phyloP scores from a whole-genome alignment of 2,888 invertebrate genomes.

The Strigamia transsilvanica region DNA sequence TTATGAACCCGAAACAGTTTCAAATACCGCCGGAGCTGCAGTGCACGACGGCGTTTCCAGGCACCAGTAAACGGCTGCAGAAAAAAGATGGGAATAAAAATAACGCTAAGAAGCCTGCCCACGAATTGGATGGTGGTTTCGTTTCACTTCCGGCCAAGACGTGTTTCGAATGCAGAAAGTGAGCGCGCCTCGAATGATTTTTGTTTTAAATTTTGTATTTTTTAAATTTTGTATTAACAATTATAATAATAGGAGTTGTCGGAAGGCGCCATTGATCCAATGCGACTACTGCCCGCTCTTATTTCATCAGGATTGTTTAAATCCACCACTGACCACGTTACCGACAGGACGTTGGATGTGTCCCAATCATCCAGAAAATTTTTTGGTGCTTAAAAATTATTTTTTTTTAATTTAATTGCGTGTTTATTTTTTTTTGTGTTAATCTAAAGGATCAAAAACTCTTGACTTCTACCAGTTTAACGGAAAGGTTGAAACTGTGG shows the following conservation, averaged over 20 bases:
- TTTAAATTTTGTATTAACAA: neutral
- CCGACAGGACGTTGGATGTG: conserved; percentile 97
- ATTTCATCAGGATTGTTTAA: conserved; percentile 92
- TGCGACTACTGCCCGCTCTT: conserved; percentile 93
- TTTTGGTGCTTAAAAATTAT: conserved; percentile 60
- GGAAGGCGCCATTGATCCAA: conserved; percentile 82
- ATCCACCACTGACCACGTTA: conserved; percentile 87
- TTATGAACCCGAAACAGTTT: conserved; percentile 90
- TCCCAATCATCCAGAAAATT: conserved; percentile 93
- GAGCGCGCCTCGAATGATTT: conserved; percentile 57
- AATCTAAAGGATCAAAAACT: conserved; percentile 67
- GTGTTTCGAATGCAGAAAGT: conserved; percentile 81
- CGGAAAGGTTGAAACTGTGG: conserved; percentile 88
- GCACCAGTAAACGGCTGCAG: conserved; percentile 63
- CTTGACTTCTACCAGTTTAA: conserved; percentile 81
- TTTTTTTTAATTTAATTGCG: neutral
- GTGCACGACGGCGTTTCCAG: conserved; percentile 63
- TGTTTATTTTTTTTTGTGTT: neutral
- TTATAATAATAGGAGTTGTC: conserved; percentile 74
- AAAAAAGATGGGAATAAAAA: conserved; percentile 58
- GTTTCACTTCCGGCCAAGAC: conserved; percentile 83
- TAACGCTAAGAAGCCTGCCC: conserved; percentile 64
- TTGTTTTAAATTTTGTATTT: conserved; percentile 16
- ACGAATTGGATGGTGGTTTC: conserved; percentile 73
- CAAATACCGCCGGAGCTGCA: conserved; percentile 81